A percentile compares a stretch with the other conserved stretches of the same genome.
phyloP scores from a whole-genome alignment of 2,888 invertebrate species.

The Nomada goodeniana region DNA sequence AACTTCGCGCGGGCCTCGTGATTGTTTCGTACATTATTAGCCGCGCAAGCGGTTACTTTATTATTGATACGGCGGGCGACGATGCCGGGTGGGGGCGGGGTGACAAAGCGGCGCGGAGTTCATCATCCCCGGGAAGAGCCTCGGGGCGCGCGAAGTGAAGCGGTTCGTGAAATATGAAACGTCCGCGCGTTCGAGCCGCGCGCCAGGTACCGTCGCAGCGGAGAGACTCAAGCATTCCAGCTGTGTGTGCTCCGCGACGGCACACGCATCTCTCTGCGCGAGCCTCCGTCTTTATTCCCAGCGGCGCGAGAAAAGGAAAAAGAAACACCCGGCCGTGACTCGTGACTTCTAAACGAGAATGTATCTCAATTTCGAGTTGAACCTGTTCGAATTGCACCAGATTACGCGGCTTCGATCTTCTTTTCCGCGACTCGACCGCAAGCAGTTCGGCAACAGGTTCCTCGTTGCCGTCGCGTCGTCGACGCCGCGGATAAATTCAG shows the following conservation, averaged over 20 bases:
- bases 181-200: slow-evolving; percentile 28
- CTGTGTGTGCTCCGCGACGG: background rate
- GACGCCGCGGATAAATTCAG: slow-evolving; percentile 49
- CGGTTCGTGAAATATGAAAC: slow-evolving; percentile 66
- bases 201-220: slow-evolving; percentile 1
- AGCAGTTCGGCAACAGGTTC: slow-evolving; percentile 44
- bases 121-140: slow-evolving; percentile 63
- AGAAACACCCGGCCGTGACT: background rate
- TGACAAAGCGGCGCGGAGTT: slow-evolving; percentile 57
- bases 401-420: slow-evolving; percentile 19
- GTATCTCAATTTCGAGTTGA: slow-evolving; percentile 18
- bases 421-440: slow-evolving; percentile 17
- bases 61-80: slow-evolving; percentile 65
- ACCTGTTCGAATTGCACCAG: background rate
- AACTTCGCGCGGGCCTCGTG: slow-evolving; percentile 62
- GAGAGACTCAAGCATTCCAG: slow-evolving; percentile 46
- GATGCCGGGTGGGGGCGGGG: background rate
- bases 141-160: slow-evolving; percentile 45
- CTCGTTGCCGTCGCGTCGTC: slow-evolving; percentile 33
- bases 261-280: background rate
- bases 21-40: slow-evolving; percentile 70
- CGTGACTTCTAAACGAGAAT: slow-evolving; percentile 8
- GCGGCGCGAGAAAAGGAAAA: background rate
- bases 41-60: slow-evolving; percentile 61
- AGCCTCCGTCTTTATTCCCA: background rate